Conservation (phyloP, 2,797 vertebrate genomes). For the Neomorphus geoffroyi region DNA sequence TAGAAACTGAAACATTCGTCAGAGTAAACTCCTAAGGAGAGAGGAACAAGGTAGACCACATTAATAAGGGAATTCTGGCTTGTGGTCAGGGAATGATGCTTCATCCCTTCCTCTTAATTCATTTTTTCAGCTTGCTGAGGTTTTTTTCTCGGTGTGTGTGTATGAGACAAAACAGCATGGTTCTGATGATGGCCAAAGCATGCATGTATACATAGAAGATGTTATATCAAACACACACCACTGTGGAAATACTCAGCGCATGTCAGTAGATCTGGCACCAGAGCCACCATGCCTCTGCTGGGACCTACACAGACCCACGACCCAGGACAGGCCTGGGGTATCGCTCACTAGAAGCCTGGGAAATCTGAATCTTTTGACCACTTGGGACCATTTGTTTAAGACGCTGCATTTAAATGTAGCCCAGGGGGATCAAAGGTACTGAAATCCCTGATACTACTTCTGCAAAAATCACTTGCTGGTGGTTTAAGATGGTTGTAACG, state of each 20-base stretch:
- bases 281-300: neutral
- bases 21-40: neutral
- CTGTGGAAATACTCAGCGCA: fast-evolving
- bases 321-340: neutral
- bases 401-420: neutral
- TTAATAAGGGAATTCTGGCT: neutral
- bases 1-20: neutral
- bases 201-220: neutral
- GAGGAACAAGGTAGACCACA: neutral
- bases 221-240: neutral
- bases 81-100: neutral
- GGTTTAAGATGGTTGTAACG: neutral
- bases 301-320: fast-evolving
- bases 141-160: neutral
- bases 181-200: neutral
- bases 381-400: neutral
- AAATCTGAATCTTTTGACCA: neutral
- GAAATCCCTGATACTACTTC: neutral
- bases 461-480: neutral
- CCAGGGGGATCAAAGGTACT: neutral
- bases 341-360: neutral
- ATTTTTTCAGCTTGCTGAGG: neutral
- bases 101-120: neutral
- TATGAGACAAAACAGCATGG: neutral
- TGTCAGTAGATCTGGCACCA: neutral